Percentiles rank a stretch among this genome's conserved stretches.
Conservation (phyloP, 1,140 invertebrate species). For the Drosophila cardini region DNA sequence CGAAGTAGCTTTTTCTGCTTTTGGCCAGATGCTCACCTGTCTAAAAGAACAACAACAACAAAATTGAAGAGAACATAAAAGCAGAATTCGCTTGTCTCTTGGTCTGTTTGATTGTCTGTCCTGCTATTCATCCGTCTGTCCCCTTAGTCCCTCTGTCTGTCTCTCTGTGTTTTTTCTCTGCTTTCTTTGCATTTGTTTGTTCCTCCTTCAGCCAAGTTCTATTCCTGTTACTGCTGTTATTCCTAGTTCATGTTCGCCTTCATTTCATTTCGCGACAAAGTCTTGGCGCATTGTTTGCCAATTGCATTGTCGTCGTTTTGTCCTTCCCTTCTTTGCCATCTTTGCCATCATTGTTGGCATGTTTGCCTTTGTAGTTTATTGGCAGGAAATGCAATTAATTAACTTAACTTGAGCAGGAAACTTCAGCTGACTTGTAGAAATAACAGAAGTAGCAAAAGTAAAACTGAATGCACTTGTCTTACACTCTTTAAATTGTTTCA, state of each 20-base stretch:
- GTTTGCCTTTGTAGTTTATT: slow-evolving; percentile 82
- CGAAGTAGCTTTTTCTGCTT: neutral
- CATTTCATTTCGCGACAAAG: slow-evolving; percentile 70
- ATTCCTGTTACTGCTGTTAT: slow-evolving; percentile 19
- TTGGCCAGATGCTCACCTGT: slow-evolving; percentile 32
- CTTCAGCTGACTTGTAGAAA: slow-evolving; percentile 54
- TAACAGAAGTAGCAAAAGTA: too few species aligned
- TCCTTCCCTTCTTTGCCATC: slow-evolving; percentile 4
- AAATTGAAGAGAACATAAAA: neutral
- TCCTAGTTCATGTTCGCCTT: slow-evolving; percentile 23
- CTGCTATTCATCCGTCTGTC: slow-evolving; percentile 14
- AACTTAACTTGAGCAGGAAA: slow-evolving; percentile 83
- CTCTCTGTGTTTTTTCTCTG: slow-evolving; percentile 10
- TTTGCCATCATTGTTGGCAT: slow-evolving; percentile 57
- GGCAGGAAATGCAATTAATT: slow-evolving; percentile 83
- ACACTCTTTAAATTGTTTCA: slow-evolving; percentile 71
- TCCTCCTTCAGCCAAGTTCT: slow-evolving; percentile 16
- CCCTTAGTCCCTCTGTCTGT: slow-evolving; percentile 15
- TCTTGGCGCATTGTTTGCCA: slow-evolving; percentile 77
- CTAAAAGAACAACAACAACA: too few species aligned
- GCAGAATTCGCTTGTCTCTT: neutral
- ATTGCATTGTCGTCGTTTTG: slow-evolving; percentile 50
- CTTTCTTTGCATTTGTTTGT: slow-evolving; percentile 44
- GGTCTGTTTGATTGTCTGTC: slow-evolving; percentile 11
- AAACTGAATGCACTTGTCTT: slow-evolving; percentile 17